Evolutionary conservation across 2,113 vertebrate genomes (phyloP).

Genomic region (Etheostoma cragini): DNA sequence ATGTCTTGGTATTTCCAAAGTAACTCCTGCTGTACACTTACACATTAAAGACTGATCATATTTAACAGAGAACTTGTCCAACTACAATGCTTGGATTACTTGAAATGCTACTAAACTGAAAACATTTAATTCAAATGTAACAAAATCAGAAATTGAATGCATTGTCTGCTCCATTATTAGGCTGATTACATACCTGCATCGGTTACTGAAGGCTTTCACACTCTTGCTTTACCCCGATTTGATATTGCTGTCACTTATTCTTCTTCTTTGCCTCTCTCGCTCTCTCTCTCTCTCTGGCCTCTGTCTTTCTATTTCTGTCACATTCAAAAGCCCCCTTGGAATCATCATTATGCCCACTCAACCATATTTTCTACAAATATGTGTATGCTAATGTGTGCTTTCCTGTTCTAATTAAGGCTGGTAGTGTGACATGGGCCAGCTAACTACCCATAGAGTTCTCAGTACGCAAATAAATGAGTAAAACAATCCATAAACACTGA

Average conservation of each 20-base stretch:
- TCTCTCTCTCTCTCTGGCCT: neutral
- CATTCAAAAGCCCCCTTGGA: conserved; percentile 25
- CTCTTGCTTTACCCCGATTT: conserved; percentile 3
- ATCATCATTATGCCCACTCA: conserved; percentile 60
- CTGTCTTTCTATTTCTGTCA: neutral
- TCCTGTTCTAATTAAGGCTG: conserved; percentile 70
- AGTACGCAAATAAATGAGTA: conserved; percentile 53
- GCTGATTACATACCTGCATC: conserved; percentile 16
- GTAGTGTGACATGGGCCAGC: conserved; percentile 57
- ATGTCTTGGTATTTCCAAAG: neutral
- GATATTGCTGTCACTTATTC: conserved; percentile 19
- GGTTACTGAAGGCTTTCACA: neutral
- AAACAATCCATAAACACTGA: conserved; percentile 53
- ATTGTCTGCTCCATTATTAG: conserved; percentile 28
- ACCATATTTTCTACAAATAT: conserved; percentile 73
- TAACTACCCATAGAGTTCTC: conserved; percentile 66
- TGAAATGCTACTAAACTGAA: neutral
- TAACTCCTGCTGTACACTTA: neutral
- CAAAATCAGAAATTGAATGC: conserved; percentile 12
- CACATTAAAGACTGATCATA: neutral
- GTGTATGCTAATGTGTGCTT: conserved; percentile 77
- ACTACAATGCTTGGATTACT: conserved; percentile 16
- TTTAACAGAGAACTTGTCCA: neutral
- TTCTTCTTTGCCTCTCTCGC: neutral
- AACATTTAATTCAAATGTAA: conserved; percentile 34